These are phyloP conservation scores for Emys orbicularis DNA, from an alignment of 2,797 vertebrate genomes.

Conservation along the genomic window DNA sequence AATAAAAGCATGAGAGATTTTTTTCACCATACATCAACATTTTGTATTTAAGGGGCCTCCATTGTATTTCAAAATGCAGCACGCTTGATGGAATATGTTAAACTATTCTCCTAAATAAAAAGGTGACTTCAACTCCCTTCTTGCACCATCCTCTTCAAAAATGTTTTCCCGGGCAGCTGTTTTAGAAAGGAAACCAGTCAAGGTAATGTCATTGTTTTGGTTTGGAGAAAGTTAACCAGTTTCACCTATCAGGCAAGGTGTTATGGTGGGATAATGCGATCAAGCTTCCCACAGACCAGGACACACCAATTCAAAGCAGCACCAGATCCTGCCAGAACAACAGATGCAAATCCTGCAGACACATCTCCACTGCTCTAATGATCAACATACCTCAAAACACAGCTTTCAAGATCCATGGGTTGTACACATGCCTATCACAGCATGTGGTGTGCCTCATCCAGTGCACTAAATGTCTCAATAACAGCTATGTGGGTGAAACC, in stretches of 20 bases:
- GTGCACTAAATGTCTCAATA: not conserved
- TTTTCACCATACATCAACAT: not conserved
- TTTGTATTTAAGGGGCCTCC: not conserved
- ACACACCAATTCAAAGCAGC: not conserved
- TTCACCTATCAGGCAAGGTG: conserved; percentile 58
- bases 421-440: not conserved
- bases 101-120: not conserved
- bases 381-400: not conserved
- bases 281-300: not conserved
- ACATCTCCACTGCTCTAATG: not conserved
- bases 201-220: conserved; percentile 41
- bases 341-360: not conserved
- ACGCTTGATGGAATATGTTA: not conserved
- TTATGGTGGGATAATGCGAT: conserved; percentile 38
- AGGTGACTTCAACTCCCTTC: not conserved
- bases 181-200: conserved; percentile 23
- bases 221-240: conserved; percentile 56
- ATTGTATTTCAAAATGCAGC: not conserved
- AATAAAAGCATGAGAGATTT: not conserved
- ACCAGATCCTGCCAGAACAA: not conserved
- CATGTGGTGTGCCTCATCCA: not conserved
- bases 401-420: not conserved
- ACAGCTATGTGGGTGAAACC: not conserved
- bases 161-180: conserved; percentile 34
- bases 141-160: not conserved